Evolutionary conservation across 2,113 vertebrate species (phyloP), one percentile per base, ranked within the genome.

Genomic region (Salvator merianae): DNA sequence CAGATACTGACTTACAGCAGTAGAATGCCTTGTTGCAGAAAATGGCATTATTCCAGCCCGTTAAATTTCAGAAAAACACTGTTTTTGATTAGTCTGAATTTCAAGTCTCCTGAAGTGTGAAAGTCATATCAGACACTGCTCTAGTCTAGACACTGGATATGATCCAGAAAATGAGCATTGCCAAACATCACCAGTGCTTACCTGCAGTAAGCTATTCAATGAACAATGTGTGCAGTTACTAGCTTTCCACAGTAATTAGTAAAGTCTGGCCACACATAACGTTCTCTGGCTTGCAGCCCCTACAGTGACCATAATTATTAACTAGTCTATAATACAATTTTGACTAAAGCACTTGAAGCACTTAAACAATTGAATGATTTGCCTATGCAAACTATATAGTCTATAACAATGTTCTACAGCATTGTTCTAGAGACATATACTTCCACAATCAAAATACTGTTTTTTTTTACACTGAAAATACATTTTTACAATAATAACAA

Each of bases 361-460:
- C 47, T 88, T 59, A 91, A 76, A 78, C 90, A 43, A 87, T n/a
- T 34, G 22, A 55, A n/a, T 86, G 73, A 87, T 47, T 22, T 77
- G 32, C 86, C 83, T 87, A 88, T 47, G 53, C 84, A 82, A 83
- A 91, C 86, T 72, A 55, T 87, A 86, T 77, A 59, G 74, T 74
- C 47, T 84, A 85, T n/a, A 91, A 85, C 85, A 84, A 86, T 75
- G 83, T 90, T 79, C 30, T 81, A 88, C 81, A 91, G 65, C 70
- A 74, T 8, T 82, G 68, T 70, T 69, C 83, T 87, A 85, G 40
- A 74, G 43, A 80, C 84, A 40, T 86, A 73, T 70, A 87, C 90
- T 90, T 91, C 75, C 53, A 79, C 84, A 73, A 82, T 16, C 12
- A 83, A 3, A 90, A 53, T 62, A 91, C 69, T 90, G 90, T 88